Percentiles rank a stretch among this genome's conserved stretches.
Evolutionary conservation across 2,888 invertebrate genomes (phyloP).

Genomic region (Hypselothyrea guttata): DNA sequence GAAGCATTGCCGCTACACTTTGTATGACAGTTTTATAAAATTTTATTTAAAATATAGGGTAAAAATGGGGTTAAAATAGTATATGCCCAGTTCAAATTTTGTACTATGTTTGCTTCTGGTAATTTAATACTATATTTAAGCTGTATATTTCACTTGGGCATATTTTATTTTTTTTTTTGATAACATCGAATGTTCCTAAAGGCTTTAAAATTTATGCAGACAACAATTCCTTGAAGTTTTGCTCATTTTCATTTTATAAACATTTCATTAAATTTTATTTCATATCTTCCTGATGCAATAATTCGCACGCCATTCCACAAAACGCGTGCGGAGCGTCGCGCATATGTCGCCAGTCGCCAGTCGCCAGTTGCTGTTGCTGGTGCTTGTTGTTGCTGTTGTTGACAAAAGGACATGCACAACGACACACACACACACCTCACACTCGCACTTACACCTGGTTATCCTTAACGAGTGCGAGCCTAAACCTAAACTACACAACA

Average conservation of each 20-base stretch:
- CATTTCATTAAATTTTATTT: slow-evolving; percentile 77
- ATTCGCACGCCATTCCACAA: slow-evolving; percentile 76
- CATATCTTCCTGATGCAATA: slow-evolving; percentile 76
- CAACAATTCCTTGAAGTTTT: slow-evolving; percentile 2
- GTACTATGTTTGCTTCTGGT: no score
- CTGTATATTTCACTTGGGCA: no score
- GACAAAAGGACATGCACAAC: slow-evolving; percentile 58
- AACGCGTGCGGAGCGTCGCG: slow-evolving; percentile 70
- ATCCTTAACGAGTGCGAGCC: slow-evolving; percentile 70
- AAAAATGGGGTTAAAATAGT: no score
- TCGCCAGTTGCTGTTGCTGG: not conserved
- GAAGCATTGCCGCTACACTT: no score
- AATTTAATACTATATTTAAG: no score
- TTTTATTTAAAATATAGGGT: no score
- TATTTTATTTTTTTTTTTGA: no score
- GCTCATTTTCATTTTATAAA: slow-evolving; percentile 74
- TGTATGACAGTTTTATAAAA: no score
- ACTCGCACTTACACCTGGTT: slow-evolving; percentile 23
- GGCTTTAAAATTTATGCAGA: not conserved
- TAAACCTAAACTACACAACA: slow-evolving; percentile 72
- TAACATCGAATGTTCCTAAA: no score
- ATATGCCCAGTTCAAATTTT: no score
- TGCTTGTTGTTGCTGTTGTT: slow-evolving; percentile 46
- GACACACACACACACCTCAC: slow-evolving; percentile 21
- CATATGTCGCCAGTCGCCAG: slow-evolving; percentile 51